These are phyloP conservation scores for Drosophila sp. DNA, from an alignment of 1,140 invertebrate species.

Conservation along the genomic window DNA sequence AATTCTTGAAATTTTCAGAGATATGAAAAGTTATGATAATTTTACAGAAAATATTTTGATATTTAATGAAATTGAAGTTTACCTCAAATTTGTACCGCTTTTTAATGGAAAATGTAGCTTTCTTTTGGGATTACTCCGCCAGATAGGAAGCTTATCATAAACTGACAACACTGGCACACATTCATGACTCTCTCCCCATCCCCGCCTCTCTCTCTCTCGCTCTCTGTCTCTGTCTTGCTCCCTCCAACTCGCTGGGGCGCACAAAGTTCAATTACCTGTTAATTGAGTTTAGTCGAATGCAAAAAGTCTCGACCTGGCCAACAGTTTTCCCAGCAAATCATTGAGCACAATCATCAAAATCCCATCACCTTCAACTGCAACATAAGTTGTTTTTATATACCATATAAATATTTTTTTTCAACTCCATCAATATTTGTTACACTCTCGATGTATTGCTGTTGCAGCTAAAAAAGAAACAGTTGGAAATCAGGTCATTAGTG, in stretches of 20 bases:
- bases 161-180: too few relatives aligned
- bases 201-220: background rate
- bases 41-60: too few relatives aligned
- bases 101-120: too few relatives aligned
- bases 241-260: conserved; percentile 19
- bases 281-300: conserved; percentile 79
- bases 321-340: conserved; percentile 32
- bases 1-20: too few relatives aligned
- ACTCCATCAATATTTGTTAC: conserved; percentile 17
- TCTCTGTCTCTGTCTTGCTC: conserved; percentile 8
- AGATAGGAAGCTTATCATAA: too few relatives aligned
- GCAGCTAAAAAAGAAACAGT: conserved; percentile 38
- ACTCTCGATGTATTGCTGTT: conserved; percentile 14
- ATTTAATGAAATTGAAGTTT: too few relatives aligned
- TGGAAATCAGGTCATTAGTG: conserved; percentile 67
- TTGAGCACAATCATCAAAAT: conserved; percentile 73
- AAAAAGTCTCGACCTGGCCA: conserved; percentile 67
- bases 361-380: conserved; percentile 57
- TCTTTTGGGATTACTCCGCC: too few relatives aligned
- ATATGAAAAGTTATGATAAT: too few relatives aligned
- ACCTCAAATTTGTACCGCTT: too few relatives aligned
- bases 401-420: too few relatives aligned
- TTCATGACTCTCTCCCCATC: too few relatives aligned
- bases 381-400: background rate
- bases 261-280: conserved; percentile 80